Base-by-base conservation (phyloP, 2,888 invertebrate genomes). In the Dinocampus coccinellae region DNA sequence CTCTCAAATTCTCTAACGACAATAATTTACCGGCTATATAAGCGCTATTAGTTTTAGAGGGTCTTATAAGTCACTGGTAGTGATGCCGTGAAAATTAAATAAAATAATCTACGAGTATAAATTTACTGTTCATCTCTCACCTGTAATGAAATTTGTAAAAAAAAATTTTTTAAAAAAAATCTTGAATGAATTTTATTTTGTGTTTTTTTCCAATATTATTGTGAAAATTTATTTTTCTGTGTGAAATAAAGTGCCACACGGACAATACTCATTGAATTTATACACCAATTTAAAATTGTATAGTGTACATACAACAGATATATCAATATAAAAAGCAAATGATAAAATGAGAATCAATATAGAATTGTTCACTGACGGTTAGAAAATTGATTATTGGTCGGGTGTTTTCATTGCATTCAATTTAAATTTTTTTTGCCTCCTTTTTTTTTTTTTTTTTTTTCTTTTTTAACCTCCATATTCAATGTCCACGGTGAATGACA, bases 1-100 rank as follows among this genome's bases (percentile, higher is more conserved):
- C 16, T 63, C 52, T 29, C 42, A 26, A 63, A 47, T 52, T 42
- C 63, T 63, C 47, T n/a, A 47, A 52, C 20, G 63, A 63, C 52
- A 42, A 52, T 63, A 63, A 63, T 52, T 63, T 42, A 63, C 63
- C 26, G 26, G 33, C 47, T 33, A 52, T 52, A 33, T 64, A 52
- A 64, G 20, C 42, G 33, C 33, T 3, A 60, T 36, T 33, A 60
- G 26, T 7, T 3, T 11, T 55, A 29, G 20, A 47, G 39, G 39
- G 39, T 39, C 13, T 13, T n/a, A 39, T n/a, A n/a, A 6, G 47
- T 16, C 7, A 47, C 47, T 47, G 20, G n/a, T 47, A 7, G 16
- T 47, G n/a, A 47, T 4, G 6, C 47, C 16, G 20, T 20, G 16
- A 6, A n/a, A 47, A 47, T 47, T 47, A n/a, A 47, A 47, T 47